Percentiles rank a stretch among this genome's conserved stretches.
Conservation (phyloP, 2,797 vertebrate genomes). For the Lepus oiostolus region DNA sequence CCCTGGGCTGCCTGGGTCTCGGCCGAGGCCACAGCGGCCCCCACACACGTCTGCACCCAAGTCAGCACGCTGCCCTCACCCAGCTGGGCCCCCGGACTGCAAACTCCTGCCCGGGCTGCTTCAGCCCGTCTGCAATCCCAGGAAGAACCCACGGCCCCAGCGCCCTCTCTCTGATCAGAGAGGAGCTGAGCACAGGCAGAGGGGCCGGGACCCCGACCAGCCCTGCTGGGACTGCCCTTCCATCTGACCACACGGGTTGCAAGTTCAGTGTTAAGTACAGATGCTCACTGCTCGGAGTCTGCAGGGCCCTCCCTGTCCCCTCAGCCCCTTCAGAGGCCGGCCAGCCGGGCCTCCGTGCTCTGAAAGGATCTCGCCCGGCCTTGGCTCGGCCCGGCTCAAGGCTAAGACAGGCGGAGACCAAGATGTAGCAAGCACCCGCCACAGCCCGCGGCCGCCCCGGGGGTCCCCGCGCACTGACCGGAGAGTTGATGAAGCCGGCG, state of each 20-base stretch:
- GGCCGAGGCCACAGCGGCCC: no score
- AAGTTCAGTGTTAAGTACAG: not conserved
- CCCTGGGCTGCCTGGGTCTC: no score
- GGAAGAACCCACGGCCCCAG: not conserved
- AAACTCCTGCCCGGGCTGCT: no score
- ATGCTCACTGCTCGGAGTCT: no score
- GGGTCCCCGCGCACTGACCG: constrained; percentile 84
- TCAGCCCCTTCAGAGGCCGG: not conserved
- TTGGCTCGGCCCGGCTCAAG: not conserved
- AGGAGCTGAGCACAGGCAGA: no score
- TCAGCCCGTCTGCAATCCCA: not conserved
- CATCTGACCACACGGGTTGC: not conserved
- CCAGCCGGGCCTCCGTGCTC: not conserved
- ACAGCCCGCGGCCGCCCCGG: rapidly evolving
- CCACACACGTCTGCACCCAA: not conserved
- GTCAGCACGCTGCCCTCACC: not conserved
- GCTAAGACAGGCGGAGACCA: not conserved
- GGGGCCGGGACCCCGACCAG: not conserved
- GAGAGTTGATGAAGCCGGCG: constrained; percentile 90
- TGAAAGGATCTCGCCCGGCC: not conserved
- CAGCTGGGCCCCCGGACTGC: not conserved
- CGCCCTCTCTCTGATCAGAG: no score
- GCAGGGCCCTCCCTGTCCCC: rapidly evolving
- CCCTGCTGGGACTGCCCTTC: not conserved
- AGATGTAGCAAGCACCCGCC: no score